Evolutionary conservation across 2,888 invertebrate genomes (phyloP).

Genomic region (Heteropelma amictum): DNA sequence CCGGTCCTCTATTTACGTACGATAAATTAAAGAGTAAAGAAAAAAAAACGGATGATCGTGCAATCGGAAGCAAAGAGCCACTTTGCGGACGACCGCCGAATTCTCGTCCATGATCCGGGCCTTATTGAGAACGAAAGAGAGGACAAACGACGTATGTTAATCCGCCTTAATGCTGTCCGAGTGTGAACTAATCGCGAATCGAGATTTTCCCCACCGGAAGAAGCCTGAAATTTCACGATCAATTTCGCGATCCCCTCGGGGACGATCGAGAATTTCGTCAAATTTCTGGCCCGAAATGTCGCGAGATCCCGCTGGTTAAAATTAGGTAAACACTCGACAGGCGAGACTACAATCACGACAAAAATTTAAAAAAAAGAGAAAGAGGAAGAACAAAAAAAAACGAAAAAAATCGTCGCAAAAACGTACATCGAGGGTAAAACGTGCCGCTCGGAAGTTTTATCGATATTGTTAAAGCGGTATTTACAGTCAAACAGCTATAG

Average conservation of each 20-base stretch:
- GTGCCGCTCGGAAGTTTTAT: slow-evolving; percentile 51
- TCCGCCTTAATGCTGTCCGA: slow-evolving; percentile 55
- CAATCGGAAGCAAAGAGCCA: slow-evolving; percentile 35
- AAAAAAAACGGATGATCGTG: background rate
- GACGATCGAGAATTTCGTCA: no score
- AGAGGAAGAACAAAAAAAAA: background rate
- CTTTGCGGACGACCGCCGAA: slow-evolving; percentile 28
- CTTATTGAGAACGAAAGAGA: slow-evolving; percentile 34
- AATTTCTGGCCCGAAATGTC: slow-evolving; percentile 15
- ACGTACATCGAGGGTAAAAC: slow-evolving; percentile 33
- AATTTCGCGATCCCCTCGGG: no score
- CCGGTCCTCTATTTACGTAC: no score
- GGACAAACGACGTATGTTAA: slow-evolving; percentile 53
- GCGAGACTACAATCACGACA: slow-evolving; percentile 54
- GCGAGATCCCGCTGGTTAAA: slow-evolving; percentile 16
- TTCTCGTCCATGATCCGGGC: slow-evolving; percentile 25
- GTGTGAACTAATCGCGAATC: slow-evolving; percentile 37
- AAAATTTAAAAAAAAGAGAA: slow-evolving; percentile 10
- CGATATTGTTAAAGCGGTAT: slow-evolving; percentile 38
- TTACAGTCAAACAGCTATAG: background rate
- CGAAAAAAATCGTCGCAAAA: slow-evolving; percentile 15
- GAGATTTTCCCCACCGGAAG: slow-evolving; percentile 23
- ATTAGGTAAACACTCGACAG: slow-evolving; percentile 29
- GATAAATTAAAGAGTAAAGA: slow-evolving; percentile 1
- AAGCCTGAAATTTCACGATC: background rate